These are phyloP conservation scores for Rotaria macrura DNA, from an alignment of 2,888 invertebrate genomes.

Conservation along the genomic window DNA sequence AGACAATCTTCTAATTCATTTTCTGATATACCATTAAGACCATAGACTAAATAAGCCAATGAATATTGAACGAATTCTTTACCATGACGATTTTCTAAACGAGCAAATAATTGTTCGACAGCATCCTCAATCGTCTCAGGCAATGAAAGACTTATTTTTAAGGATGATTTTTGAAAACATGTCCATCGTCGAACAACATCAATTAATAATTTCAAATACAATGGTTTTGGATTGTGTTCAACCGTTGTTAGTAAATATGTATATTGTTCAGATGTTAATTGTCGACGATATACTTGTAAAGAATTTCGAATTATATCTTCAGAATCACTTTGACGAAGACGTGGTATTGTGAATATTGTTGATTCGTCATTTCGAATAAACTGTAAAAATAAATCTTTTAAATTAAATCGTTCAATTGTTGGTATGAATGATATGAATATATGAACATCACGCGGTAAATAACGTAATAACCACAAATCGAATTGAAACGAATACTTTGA, in stretches of 20 bases:
- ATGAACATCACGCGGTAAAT: background rate
- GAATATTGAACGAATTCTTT: background rate
- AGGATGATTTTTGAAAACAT: background rate
- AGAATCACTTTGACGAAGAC: background rate
- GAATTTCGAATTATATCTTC: background rate
- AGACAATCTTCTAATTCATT: conserved; percentile 5
- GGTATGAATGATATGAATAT: background rate
- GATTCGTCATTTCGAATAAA: background rate
- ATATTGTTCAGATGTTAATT: background rate
- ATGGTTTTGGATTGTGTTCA: background rate
- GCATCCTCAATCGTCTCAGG: background rate
- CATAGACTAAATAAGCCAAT: background rate
- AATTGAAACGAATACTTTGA: background rate
- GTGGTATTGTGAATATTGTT: background rate
- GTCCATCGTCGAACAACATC: background rate
- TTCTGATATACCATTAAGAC: background rate
- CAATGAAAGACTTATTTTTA: background rate
- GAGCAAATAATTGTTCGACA: background rate
- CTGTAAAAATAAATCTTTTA: background rate
- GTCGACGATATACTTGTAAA: background rate
- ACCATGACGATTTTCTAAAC: background rate
- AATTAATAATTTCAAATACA: background rate
- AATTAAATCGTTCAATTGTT: background rate
- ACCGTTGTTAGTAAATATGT: background rate
- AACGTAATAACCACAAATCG: background rate